Evolutionary conservation across 2,888 invertebrate genomes (phyloP).

Genomic region (Phlogophora meticulosa): DNA sequence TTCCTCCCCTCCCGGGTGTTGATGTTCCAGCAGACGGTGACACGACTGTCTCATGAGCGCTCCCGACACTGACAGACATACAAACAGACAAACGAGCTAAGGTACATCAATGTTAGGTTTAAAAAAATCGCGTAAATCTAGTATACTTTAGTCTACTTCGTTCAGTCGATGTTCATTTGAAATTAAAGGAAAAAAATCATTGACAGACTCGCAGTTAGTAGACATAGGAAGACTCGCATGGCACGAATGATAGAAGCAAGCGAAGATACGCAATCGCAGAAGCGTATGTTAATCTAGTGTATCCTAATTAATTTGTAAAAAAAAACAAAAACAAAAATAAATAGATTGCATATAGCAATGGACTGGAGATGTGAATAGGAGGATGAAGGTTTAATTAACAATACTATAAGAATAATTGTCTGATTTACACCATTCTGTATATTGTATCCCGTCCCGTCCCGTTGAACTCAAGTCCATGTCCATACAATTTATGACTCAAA

Average conservation of each 20-base stretch:
- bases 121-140: constrained; percentile 5
- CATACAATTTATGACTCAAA: constrained; percentile 8
- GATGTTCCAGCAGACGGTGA: constrained; percentile 90
- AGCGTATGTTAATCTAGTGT: background rate
- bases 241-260: constrained; percentile 21
- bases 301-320: background rate
- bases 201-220: constrained; percentile 7
- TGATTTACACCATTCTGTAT: background rate
- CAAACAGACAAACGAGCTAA: constrained; percentile 29
- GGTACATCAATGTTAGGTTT: background rate
- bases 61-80: constrained; percentile 82
- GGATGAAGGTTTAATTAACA: background rate
- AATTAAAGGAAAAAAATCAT: background rate
- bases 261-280: constrained; percentile 19
- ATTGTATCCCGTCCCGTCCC: background rate
- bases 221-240: constrained; percentile 24
- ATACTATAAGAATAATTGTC: background rate
- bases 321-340: background rate
- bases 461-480: background rate
- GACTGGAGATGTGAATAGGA: background rate
- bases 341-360: background rate
- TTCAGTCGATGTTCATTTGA: background rate
- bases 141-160: too few relatives aligned
- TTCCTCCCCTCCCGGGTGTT: constrained; percentile 88
- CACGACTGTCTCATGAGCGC: constrained; percentile 91